Percentiles rank a stretch among this genome's conserved stretches.
phyloP scores from a whole-genome alignment of 2,888 invertebrate species.

The Dolomedes plantarius region DNA sequence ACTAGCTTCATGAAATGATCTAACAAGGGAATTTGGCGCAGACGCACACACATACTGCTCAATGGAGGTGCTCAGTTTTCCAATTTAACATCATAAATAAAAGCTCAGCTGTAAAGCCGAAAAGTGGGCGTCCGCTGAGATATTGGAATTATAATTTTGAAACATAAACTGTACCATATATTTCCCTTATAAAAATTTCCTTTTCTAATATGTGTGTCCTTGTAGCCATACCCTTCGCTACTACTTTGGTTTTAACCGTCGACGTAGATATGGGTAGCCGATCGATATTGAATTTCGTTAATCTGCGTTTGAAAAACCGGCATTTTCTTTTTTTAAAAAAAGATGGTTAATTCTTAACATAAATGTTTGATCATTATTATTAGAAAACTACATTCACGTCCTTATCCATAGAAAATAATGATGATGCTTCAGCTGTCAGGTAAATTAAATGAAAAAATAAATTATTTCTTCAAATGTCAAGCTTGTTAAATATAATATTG shows the following conservation, averaged over 20 bases:
- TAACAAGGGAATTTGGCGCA: slow-evolving; percentile 68
- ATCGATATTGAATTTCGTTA: slow-evolving; percentile 69
- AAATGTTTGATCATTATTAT: not conserved
- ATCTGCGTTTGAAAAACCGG: slow-evolving; percentile 68
- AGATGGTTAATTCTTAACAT: slow-evolving; percentile 46
- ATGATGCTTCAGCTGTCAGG: slow-evolving; percentile 67
- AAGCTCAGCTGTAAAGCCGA: slow-evolving; percentile 71
- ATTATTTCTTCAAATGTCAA: slow-evolving; percentile 15
- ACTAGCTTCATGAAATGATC: slow-evolving; percentile 36
- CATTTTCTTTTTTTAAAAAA: slow-evolving; percentile 68
- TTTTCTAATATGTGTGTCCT: slow-evolving; percentile 30
- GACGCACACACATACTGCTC: slow-evolving; percentile 71
- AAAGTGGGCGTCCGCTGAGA: slow-evolving; percentile 66
- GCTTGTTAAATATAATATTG: not conserved
- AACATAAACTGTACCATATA: slow-evolving; percentile 16
- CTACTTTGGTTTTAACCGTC: slow-evolving; percentile 42
- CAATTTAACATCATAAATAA: slow-evolving; percentile 71
- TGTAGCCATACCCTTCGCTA: slow-evolving; percentile 43
- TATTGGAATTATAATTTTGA: slow-evolving; percentile 47
- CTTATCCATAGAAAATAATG: not conserved
- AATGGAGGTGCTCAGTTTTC: slow-evolving; percentile 72
- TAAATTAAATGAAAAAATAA: slow-evolving; percentile 27
- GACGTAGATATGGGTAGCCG: slow-evolving; percentile 47
- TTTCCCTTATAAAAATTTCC: slow-evolving; percentile 18
- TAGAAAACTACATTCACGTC: not conserved